A percentile compares a stretch with the other conserved stretches of the same genome.
These are phyloP conservation scores for Steinernema khuongi DNA, from an alignment of 1,140 invertebrate genomes.

Conservation along the genomic window DNA sequence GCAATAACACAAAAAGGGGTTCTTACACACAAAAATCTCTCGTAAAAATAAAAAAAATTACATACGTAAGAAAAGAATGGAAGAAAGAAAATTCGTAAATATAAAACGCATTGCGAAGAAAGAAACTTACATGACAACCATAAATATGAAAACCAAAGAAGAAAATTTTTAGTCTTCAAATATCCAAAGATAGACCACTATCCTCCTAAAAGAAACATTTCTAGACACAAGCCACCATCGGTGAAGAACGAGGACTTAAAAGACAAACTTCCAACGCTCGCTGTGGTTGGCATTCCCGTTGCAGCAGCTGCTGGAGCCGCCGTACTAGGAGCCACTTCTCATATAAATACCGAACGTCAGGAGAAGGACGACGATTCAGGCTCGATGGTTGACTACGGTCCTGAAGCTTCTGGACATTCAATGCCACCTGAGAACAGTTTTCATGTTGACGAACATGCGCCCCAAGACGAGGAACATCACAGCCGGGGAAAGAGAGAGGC, in stretches of 20 bases:
- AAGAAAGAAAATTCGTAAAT: no score
- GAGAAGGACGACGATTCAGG: neutral
- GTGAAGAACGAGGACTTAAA: neutral
- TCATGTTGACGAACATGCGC: neutral
- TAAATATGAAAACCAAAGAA: no score
- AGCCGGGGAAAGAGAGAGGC: neutral
- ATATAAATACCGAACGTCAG: no score
- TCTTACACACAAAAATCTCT: no score
- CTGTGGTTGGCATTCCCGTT: neutral
- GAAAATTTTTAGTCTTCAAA: no score
- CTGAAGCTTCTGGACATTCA: neutral
- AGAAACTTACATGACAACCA: no score
- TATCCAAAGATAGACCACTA: neutral
- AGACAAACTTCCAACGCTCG: neutral
- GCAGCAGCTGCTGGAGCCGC: neutral
- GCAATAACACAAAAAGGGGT: no score
- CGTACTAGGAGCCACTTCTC: no score
- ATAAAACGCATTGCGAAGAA: no score
- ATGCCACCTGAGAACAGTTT: neutral
- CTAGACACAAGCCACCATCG: neutral
- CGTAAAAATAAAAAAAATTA: no score
- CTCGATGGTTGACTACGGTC: neutral
- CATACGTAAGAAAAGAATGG: no score
- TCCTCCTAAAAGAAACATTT: neutral
- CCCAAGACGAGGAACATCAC: neutral